Evolutionary conservation across 2,888 invertebrate genomes (phyloP), one percentile per base, ranked within the genome.

Genomic region (Exephanes ischioxanthus): DNA sequence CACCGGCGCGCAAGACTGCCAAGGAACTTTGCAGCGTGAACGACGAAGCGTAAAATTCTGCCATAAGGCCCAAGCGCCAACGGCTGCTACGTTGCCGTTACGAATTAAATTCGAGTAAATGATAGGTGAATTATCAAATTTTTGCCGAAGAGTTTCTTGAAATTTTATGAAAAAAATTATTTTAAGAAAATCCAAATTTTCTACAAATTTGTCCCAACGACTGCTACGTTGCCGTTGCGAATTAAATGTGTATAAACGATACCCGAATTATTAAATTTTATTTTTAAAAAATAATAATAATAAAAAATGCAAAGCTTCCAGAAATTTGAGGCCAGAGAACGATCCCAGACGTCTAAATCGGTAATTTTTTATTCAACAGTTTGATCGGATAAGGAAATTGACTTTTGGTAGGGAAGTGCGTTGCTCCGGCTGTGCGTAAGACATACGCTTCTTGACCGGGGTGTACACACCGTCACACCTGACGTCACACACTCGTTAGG

Each of bases 401-500:
- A 70, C 66, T 67, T 70, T 71, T 51, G 22, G 55, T 33, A 67
- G 48, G 79, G 30, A 72, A 86, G 51, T 86, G 30, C 55, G 58
- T 66, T 67, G 58, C 75, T 51, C 19, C 51, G 53, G 51, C 53
- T 37, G 71, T 58, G 68, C 58, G 55, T 55, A 81, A 86, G 87
- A 86, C 87, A 87, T 87, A 90, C 88, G 87, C 87, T 88, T 79
- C 90, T 91, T 91, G 78, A 84, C 84, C 37, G 71, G 67, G 73
- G 55, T 86, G 80, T 88, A 89, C 88, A 86, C 90, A 89, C 92
- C 92, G 94, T 94, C 94, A 94, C 93, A 94, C 94, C 93, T 94
- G 94, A 94, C 94, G 94, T 94, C 93, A 94, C 93, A 91, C 84
- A 92, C 93, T 92, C 92, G 92, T 93, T 92, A 92, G 89, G 90